A percentile compares a stretch with the other conserved stretches of the same genome.
phyloP scores from a whole-genome alignment of 2,113 vertebrate genomes.

The Hippoglossus stenolepis region DNA sequence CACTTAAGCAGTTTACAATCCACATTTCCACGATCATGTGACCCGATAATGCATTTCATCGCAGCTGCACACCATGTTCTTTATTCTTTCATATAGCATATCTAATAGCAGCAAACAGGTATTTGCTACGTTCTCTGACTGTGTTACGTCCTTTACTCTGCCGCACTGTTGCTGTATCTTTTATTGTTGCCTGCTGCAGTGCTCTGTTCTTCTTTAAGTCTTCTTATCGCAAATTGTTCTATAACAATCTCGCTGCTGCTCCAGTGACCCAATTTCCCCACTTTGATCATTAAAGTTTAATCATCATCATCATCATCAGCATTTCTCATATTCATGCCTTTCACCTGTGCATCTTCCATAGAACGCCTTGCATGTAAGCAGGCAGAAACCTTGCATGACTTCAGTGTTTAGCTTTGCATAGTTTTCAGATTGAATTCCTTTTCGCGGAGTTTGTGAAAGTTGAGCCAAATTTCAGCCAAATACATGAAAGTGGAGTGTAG shows the following conservation, averaged over 20 bases:
- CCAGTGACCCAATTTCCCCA: slow-evolving; percentile 38
- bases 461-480: slow-evolving; percentile 54
- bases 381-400: neutral
- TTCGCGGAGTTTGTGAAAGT: slow-evolving; percentile 49
- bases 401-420: neutral
- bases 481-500: slow-evolving; percentile 54
- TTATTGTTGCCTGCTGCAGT: neutral
- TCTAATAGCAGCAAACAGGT: neutral
- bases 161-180: neutral
- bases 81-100: neutral
- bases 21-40: slow-evolving; percentile 3
- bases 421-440: slow-evolving; percentile 22
- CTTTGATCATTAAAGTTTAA: slow-evolving; percentile 54
- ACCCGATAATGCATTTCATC: slow-evolving; percentile 2
- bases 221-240: slow-evolving; percentile 6
- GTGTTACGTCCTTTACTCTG: neutral
- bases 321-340: slow-evolving; percentile 40
- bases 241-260: slow-evolving; percentile 36
- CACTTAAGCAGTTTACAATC: slow-evolving; percentile 18
- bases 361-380: slow-evolving; percentile 5
- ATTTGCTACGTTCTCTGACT: neutral
- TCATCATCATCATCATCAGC: slow-evolving; percentile 9
- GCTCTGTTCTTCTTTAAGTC: neutral
- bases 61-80: neutral
- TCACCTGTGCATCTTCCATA: slow-evolving; percentile 39